A percentile compares a stretch with the other conserved stretches of the same genome.
These are phyloP conservation scores for Octopus sinensis DNA, from an alignment of 1,140 invertebrate genomes.

Conservation along the genomic window DNA sequence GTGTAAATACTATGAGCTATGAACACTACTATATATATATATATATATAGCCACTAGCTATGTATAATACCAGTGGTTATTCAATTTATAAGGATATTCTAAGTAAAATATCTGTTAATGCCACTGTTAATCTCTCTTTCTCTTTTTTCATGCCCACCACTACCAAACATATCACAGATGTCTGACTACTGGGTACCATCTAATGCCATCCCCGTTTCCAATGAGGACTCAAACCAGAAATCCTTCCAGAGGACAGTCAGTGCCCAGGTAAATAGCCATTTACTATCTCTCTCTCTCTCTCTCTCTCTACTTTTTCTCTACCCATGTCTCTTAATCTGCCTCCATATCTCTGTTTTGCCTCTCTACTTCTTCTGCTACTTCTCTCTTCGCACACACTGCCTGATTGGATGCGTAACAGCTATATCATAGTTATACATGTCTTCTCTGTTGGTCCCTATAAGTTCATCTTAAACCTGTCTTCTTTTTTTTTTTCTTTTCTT, in stretches of 20 bases:
- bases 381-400: background rate
- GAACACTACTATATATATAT: too few relatives aligned
- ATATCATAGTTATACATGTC: too few relatives aligned
- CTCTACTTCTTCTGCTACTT: background rate
- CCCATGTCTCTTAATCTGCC: too few relatives aligned
- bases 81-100: too few relatives aligned
- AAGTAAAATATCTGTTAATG: too few relatives aligned
- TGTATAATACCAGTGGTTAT: too few relatives aligned
- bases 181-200: conserved; percentile 53
- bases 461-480: background rate
- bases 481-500: conserved; percentile 9
- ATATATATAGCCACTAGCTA: too few relatives aligned
- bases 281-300: background rate
- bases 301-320: background rate
- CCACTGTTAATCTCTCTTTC: too few relatives aligned
- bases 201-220: conserved; percentile 50
- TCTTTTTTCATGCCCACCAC: too few relatives aligned
- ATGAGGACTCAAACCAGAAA: conserved; percentile 60
- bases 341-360: background rate
- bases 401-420: background rate
- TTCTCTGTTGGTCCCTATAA: too few relatives aligned
- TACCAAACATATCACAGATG: conserved; percentile 42
- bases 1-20: too few relatives aligned
- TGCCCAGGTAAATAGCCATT: conserved; percentile 54
- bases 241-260: conserved; percentile 61